These are phyloP conservation scores for Cynocephalus volans DNA, from an alignment of 2,113 vertebrate genomes.

Conservation along the genomic window DNA sequence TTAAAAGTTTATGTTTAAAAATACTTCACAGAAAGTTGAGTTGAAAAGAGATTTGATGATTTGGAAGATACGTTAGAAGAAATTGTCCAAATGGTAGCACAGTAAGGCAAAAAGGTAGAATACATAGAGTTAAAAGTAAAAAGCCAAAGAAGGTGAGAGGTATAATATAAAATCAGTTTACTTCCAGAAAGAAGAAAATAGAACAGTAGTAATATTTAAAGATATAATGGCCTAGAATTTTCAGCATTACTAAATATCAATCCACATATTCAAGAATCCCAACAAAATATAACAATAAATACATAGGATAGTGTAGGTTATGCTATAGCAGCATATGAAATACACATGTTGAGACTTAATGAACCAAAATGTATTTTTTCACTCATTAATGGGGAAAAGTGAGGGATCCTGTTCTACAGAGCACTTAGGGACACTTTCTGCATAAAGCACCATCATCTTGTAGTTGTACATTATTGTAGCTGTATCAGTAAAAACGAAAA, in stretches of 20 bases:
- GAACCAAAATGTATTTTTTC: background rate
- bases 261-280: background rate
- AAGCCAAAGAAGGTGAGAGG: background rate
- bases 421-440: too few relatives aligned
- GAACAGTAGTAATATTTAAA: background rate
- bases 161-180: background rate
- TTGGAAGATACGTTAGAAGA: background rate
- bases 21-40: background rate
- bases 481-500: too few relatives aligned
- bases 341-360: background rate
- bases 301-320: background rate
- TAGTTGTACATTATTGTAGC: too few relatives aligned
- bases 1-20: background rate
- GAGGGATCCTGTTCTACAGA: too few relatives aligned
- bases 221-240: background rate
- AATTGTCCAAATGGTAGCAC: too few relatives aligned
- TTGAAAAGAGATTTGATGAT: background rate
- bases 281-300: background rate
- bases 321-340: too few relatives aligned
- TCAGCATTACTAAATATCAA: background rate
- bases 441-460: too few relatives aligned
- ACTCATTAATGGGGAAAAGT: background rate
- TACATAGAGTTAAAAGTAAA: too few relatives aligned
- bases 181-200: background rate
- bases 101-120: too few relatives aligned